A percentile compares a stretch with the other conserved stretches of the same genome.
Evolutionary conservation across 2,797 vertebrate species (phyloP).

Genomic region (Natrix natrix): DNA sequence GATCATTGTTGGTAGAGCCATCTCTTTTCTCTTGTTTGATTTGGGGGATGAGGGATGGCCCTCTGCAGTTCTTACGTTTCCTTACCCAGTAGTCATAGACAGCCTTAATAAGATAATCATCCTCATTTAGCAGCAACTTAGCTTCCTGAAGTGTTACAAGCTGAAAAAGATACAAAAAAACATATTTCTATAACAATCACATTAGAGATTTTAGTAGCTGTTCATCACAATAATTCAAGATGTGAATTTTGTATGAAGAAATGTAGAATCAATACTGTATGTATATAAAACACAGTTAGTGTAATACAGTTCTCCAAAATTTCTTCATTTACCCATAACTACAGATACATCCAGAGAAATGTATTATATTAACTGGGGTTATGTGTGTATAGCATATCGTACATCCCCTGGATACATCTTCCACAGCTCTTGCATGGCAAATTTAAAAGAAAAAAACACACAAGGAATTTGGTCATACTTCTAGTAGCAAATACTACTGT

Average conservation of each 20-base stretch:
- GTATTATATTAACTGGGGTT: neutral
- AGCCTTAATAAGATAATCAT: conserved; percentile 92
- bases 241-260: neutral
- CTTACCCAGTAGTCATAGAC: conserved; percentile 96
- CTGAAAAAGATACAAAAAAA: conserved; percentile 59
- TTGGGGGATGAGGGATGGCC: conserved; percentile 84
- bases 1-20: conserved; percentile 89
- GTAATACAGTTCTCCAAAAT: neutral
- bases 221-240: neutral
- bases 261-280: neutral
- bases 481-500: neutral
- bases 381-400: neutral
- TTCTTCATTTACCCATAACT: neutral
- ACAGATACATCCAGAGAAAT: neutral
- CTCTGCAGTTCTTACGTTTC: conserved; percentile 87
- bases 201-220: neutral
- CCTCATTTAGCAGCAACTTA: conserved; percentile 89
- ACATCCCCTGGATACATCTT: neutral
- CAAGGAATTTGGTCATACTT: neutral
- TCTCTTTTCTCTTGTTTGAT: conserved; percentile 91
- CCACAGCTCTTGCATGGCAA: neutral
- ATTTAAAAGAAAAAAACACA: neutral
- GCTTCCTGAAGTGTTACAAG: conserved; percentile 89
- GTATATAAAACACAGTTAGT: neutral
- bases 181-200: rapidly evolving